phyloP scores from a whole-genome alignment of 1,140 invertebrate genomes.

The Trichomalopsis sarcophagae region DNA sequence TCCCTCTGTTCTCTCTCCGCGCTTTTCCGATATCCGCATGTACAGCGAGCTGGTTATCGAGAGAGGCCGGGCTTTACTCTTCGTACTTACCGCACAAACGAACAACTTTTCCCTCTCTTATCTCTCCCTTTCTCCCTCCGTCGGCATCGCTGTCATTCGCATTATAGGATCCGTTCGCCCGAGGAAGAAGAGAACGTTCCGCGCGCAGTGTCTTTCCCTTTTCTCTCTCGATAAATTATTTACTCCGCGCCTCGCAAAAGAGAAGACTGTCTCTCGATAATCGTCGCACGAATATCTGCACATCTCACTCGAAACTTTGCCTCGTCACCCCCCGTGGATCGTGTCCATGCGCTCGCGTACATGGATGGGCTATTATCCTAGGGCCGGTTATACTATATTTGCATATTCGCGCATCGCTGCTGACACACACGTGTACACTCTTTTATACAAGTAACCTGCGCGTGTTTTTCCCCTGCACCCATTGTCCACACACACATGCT shows the following conservation, averaged over 20 bases:
- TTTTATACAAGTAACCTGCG: background rate
- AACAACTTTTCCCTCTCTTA: background rate
- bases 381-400: background rate
- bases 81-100: background rate
- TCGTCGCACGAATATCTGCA: slow-evolving; percentile 16
- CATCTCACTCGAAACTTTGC: background rate
- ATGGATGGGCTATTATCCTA: background rate
- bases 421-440: too few species aligned
- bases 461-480: background rate
- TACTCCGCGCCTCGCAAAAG: background rate
- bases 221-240: slow-evolving; percentile 35
- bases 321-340: background rate
- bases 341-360: background rate
- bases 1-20: background rate
- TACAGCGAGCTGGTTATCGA: background rate
- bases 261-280: slow-evolving; percentile 11
- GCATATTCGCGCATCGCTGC: background rate
- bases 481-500: background rate
- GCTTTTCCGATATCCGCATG: background rate
- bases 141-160: background rate
- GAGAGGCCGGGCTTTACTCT: background rate
- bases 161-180: background rate
- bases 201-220: background rate
- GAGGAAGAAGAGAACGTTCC: too few species aligned
- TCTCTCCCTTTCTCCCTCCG: background rate